A percentile compares a stretch with the other conserved stretches of the same genome.
These are phyloP conservation scores for Typhlichthys subterraneus DNA, from an alignment of 2,797 vertebrate species.

Conservation along the genomic window DNA sequence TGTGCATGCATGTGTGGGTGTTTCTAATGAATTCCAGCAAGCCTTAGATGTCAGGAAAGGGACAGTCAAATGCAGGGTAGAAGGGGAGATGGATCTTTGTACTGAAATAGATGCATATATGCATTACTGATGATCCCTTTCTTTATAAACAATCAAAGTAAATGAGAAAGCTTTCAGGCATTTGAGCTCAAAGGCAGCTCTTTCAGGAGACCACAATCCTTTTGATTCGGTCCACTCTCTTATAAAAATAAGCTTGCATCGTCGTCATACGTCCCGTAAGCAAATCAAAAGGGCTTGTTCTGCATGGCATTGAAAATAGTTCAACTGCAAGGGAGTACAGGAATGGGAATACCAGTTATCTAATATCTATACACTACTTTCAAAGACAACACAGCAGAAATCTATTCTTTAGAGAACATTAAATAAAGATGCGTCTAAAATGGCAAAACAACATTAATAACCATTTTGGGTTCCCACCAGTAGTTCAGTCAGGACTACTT, in stretches of 20 bases:
- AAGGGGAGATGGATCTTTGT: neutral
- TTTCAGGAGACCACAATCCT: constrained; percentile 13
- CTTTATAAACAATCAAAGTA: constrained; percentile 8
- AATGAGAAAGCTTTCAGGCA: constrained; percentile 14
- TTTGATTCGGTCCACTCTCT: constrained; percentile 35
- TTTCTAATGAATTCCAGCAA: constrained; percentile 6
- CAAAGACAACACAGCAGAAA: constrained; percentile 16
- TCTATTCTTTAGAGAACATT: no score
- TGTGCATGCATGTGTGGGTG: neutral
- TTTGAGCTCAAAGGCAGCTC: constrained; percentile 12
- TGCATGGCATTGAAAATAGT: constrained; percentile 12
- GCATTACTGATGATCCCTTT: constrained; percentile 19
- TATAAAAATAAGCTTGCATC: constrained; percentile 45
- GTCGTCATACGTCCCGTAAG: constrained; percentile 19
- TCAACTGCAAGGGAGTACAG: constrained; percentile 1
- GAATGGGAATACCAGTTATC: constrained; percentile 29
- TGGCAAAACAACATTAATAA: no score
- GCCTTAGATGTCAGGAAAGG: neutral
- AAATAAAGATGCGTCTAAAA: no score
- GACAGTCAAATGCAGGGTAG: neutral
- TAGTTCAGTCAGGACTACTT: no score
- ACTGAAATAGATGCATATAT: neutral
- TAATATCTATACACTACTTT: constrained; percentile 19
- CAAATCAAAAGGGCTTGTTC: constrained; percentile 15
- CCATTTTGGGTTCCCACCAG: no score